Evolutionary conservation across 2,888 invertebrate genomes (phyloP).

Genomic region (Brachypterus glaber): DNA sequence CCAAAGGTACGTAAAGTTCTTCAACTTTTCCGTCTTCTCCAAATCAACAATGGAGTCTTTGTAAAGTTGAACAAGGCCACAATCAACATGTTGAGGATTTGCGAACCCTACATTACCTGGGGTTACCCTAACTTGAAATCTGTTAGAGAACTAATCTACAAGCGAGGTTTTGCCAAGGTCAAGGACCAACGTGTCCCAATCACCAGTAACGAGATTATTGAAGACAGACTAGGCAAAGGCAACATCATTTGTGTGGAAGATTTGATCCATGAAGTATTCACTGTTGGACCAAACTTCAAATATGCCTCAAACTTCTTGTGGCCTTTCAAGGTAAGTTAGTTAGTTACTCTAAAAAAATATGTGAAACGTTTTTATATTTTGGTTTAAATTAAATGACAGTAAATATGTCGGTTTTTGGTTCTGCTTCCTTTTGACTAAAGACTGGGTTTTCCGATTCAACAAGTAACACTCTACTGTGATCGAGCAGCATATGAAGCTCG

Average conservation of each 20-base stretch:
- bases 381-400: too few relatives aligned
- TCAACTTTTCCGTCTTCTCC: constrained; percentile 90
- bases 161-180: constrained; percentile 94
- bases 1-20: constrained; percentile 90
- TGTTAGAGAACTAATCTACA: constrained; percentile 93
- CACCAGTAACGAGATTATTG: constrained; percentile 89
- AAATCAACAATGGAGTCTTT: constrained; percentile 99
- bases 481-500: too few relatives aligned
- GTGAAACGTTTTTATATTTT: too few relatives aligned
- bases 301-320: constrained; percentile 96
- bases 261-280: constrained; percentile 92
- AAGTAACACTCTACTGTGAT: too few relatives aligned
- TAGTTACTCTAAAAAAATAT: too few relatives aligned
- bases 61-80: constrained; percentile 97
- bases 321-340: constrained; percentile 76
- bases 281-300: constrained; percentile 75
- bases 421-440: too few relatives aligned
- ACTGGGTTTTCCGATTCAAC: too few relatives aligned
- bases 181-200: constrained; percentile 83
- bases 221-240: constrained; percentile 69
- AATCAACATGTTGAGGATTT: constrained; percentile 95
- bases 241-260: constrained; percentile 96
- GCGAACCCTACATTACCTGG: constrained; percentile 98
- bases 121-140: constrained; percentile 98
- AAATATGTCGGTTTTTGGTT: too few relatives aligned